A percentile compares a stretch with the other conserved stretches of the same genome.
Conservation (phyloP, 2,888 invertebrate genomes). For the Lymantria monacha region DNA sequence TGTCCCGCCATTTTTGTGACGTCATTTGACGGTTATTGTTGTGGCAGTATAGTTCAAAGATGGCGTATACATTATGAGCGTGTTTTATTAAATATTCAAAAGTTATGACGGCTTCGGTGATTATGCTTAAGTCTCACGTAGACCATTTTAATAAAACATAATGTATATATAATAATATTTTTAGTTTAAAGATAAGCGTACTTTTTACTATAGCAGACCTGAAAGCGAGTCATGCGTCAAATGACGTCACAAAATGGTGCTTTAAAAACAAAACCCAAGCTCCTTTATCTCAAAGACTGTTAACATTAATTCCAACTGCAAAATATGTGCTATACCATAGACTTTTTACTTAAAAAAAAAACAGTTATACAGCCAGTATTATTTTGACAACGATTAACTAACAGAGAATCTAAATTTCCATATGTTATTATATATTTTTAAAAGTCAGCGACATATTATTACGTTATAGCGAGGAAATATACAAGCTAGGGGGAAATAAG, state of each 20-base stretch:
- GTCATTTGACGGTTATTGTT: constrained; percentile 34
- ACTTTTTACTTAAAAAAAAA: constrained; percentile 51
- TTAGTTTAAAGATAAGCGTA: constrained; percentile 18
- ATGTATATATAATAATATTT: constrained; percentile 16
- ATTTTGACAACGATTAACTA: constrained; percentile 61
- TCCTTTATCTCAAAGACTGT: constrained; percentile 52
- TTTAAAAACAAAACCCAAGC: constrained; percentile 38
- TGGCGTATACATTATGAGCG: constrained; percentile 24
- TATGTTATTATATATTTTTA: constrained; percentile 40
- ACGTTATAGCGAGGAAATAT: constrained; percentile 28
- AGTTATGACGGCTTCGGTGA: constrained; percentile 23
- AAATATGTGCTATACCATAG: constrained; percentile 40
- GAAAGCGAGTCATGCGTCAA: constrained; percentile 13
- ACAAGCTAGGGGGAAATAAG: constrained; percentile 20
- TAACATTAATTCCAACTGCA: constrained; percentile 57
- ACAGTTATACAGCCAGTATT: constrained; percentile 53
- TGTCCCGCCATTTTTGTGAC: constrained; percentile 28
- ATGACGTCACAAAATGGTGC: constrained; percentile 30
- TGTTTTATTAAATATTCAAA: constrained; percentile 31
- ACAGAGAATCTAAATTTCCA: constrained; percentile 57
- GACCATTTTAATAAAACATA: constrained; percentile 25
- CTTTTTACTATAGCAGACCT: constrained; percentile 13
- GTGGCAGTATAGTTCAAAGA: constrained; percentile 30
- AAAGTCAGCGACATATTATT: constrained; percentile 22
- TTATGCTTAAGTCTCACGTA: constrained; percentile 29